A percentile compares a stretch with the other conserved stretches of the same genome.
These are phyloP conservation scores for Mizuhopecten yessoensis DNA, from an alignment of 1,140 invertebrate genomes.

Conservation along the genomic window DNA sequence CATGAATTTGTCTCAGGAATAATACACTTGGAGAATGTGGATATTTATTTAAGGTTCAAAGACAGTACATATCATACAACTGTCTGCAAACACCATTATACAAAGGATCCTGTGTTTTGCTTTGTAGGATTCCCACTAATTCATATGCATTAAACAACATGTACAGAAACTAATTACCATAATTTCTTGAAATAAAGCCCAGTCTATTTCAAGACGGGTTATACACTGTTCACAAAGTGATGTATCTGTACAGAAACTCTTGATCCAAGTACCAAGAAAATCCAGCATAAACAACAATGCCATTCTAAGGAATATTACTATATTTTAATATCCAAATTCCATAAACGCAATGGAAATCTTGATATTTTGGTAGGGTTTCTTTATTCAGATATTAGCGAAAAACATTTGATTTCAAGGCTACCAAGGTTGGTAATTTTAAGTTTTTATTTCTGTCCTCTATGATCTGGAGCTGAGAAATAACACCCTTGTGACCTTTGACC, in stretches of 20 bases:
- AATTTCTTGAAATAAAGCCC: background rate
- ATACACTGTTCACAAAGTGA: background rate
- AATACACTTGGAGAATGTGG: background rate
- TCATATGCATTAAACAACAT: slow-evolving; percentile 28
- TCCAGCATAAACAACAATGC: no score
- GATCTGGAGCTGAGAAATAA: no score
- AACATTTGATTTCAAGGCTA: no score
- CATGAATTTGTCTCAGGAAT: background rate
- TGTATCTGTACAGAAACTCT: background rate
- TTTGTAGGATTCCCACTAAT: slow-evolving; percentile 23
- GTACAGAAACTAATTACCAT: background rate
- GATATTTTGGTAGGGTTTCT: no score
- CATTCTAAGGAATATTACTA: no score
- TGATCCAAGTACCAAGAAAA: background rate
- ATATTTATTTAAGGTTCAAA: slow-evolving; percentile 28
- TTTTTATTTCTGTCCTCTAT: no score
- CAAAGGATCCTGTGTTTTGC: background rate
- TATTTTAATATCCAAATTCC: no score
- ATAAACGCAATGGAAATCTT: no score
- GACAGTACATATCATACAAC: background rate
- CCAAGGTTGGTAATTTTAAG: no score
- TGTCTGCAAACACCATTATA: slow-evolving; percentile 9
- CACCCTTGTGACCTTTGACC: no score
- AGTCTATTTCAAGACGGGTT: background rate
- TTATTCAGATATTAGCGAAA: no score